phyloP scores from a whole-genome alignment of 2,113 vertebrate species.

The Nycticorax nycticorax region DNA sequence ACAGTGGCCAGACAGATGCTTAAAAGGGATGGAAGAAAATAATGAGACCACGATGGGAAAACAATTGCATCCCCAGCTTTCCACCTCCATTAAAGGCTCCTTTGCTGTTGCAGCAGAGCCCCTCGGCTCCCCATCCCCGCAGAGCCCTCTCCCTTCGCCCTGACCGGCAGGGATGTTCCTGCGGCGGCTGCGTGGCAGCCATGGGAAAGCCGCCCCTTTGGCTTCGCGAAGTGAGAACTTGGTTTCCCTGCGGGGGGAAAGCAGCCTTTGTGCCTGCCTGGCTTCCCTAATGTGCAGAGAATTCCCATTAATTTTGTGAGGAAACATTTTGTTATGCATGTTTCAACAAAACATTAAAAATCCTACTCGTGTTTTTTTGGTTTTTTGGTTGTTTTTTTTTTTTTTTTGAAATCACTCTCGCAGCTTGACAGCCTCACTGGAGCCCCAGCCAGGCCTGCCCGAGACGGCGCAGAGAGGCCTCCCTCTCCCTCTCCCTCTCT shows the following conservation, averaged over 20 bases:
- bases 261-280: background rate
- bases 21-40: constrained; percentile 40
- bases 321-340: constrained; percentile 19
- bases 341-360: constrained; percentile 45
- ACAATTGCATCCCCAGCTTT: constrained; percentile 39
- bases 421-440: constrained; percentile 4
- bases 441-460: constrained; percentile 23
- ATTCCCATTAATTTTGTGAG: constrained; percentile 54
- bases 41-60: constrained; percentile 44
- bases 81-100: constrained; percentile 22
- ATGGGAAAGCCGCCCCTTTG: background rate
- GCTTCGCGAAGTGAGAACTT: constrained; percentile 35
- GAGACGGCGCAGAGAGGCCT: background rate
- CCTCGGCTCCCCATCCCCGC: background rate
- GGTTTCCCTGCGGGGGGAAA: background rate
- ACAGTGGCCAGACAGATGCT: constrained; percentile 27
- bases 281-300: constrained; percentile 39
- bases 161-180: background rate
- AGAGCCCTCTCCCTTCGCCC: background rate
- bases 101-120: background rate
- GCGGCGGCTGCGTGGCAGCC: background rate
- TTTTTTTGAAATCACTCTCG: background rate
- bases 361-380: background rate
- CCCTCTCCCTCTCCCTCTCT: background rate
- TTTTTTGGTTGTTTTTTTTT: background rate